These are phyloP conservation scores for Dryoscopus gambensis DNA, from an alignment of 2,113 vertebrate genomes.

Conservation along the genomic window DNA sequence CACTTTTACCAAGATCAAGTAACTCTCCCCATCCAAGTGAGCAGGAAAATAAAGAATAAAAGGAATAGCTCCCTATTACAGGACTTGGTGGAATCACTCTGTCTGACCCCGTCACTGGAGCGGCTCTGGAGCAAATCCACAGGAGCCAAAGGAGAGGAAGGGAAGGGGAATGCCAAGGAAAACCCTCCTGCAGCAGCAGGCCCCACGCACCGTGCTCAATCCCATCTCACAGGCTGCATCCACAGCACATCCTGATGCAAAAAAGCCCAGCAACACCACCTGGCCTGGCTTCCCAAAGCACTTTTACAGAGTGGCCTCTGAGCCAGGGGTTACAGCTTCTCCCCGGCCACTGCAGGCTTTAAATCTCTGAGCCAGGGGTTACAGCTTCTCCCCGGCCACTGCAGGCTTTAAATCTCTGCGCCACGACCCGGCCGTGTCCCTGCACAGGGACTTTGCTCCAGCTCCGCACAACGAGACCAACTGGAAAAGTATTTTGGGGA, in stretches of 20 bases:
- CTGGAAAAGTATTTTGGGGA: background rate
- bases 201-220: background rate
- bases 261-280: background rate
- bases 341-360: background rate
- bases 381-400: background rate
- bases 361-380: background rate
- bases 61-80: background rate
- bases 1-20: background rate
- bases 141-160: background rate
- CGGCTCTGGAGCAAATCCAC: background rate
- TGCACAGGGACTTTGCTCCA: background rate
- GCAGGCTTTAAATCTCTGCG: background rate
- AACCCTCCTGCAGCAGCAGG: background rate
- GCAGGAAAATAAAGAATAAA: background rate
- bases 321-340: background rate
- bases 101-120: background rate
- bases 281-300: background rate
- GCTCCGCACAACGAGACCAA: background rate
- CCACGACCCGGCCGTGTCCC: background rate
- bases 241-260: background rate
- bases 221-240: rapidly evolving
- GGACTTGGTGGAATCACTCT: background rate
- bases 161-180: background rate
- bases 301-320: background rate
- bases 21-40: background rate